Conservation (phyloP, 1,140 invertebrate species). For the Microplitis demolitor region DNA sequence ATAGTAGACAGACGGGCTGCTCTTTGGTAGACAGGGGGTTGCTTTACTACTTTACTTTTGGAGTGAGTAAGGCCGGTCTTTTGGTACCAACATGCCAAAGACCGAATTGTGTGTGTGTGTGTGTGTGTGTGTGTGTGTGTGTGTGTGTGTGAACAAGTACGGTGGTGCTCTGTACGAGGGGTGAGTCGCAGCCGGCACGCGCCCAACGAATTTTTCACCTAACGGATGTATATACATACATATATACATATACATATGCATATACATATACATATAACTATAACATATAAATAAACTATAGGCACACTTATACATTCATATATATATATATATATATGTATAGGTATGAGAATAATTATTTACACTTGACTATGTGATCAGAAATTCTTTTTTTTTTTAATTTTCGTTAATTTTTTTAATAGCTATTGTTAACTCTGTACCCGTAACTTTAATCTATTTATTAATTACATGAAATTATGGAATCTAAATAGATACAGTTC, state of each 20-base stretch:
- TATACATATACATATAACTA: not conserved
- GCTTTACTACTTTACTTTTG: constrained; percentile 10
- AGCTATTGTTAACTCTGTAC: no score
- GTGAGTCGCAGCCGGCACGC: constrained; percentile 49
- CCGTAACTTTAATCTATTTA: no score
- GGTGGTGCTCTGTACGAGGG: constrained; percentile 31
- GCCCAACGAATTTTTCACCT: constrained; percentile 53
- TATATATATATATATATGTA: no score
- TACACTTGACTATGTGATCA: not conserved
- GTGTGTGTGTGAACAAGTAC: not conserved
- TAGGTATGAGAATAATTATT: constrained; percentile 2
- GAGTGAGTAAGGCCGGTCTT: constrained; percentile 11
- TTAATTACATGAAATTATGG: no score
- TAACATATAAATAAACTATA: not conserved
- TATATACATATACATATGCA: not conserved
- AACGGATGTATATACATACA: constrained; percentile 37
- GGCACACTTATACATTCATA: not conserved
- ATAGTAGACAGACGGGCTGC: not conserved
- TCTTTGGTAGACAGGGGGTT: constrained; percentile 21
- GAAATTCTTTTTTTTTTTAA: no score
- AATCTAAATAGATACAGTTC: no score
- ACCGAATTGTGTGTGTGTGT: not conserved
- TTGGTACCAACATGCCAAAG: constrained; percentile 20
- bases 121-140: not conserved
- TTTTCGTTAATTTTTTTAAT: no score